Base-by-base conservation (phyloP, 1,140 invertebrate genomes). In the Eriocheir sinensis region DNA sequence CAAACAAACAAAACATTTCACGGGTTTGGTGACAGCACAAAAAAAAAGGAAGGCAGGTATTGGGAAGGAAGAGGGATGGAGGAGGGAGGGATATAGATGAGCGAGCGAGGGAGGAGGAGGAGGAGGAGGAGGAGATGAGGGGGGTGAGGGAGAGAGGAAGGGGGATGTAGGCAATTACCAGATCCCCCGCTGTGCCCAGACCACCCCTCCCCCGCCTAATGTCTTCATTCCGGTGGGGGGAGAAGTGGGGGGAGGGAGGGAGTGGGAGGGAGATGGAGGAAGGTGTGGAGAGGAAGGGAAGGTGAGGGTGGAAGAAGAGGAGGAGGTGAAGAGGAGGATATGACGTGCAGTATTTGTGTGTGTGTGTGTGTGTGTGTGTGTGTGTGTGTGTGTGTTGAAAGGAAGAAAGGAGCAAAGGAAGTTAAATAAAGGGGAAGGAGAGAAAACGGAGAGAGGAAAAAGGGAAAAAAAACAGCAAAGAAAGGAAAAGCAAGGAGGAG, bases 141-240 rank as follows among this genome's bases (percentile, higher is more conserved):
- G 2, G 38, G 60, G 83, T 12, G 3, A 41, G 34, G 34, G 36
- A 34, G 83, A n/a, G 36, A 12, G 2, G 38, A 41, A 9, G 41
- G 88, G 36, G 88, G 88, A 9, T 27, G 40, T 41, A 38, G 80
- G 91, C 79, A 92, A 92, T 92, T 92, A 92, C 91, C 36, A 92
- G 80, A 8, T 21, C 41, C 91, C 91, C 91, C 91, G 72, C 91
- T 41, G 72, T 80, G 72, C 41, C 92, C 83, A 21, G 21, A 48
- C 83, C 92, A n/a, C 83, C 48, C 30, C 44, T 41, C 90, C 60
- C 92, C 48, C 92, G 6, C 40, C 44, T 81, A 86, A 60, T 93
- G 81, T 93, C 92, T 86, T 60, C 80, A 81, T 92, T 83, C 80
- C 91, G 38, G 89, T 38, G 8, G 81, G 91, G 91, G 30, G 53